Evolutionary conservation across 2,888 invertebrate genomes (phyloP).

Genomic region (Gymnoscelis rufifasciata): DNA sequence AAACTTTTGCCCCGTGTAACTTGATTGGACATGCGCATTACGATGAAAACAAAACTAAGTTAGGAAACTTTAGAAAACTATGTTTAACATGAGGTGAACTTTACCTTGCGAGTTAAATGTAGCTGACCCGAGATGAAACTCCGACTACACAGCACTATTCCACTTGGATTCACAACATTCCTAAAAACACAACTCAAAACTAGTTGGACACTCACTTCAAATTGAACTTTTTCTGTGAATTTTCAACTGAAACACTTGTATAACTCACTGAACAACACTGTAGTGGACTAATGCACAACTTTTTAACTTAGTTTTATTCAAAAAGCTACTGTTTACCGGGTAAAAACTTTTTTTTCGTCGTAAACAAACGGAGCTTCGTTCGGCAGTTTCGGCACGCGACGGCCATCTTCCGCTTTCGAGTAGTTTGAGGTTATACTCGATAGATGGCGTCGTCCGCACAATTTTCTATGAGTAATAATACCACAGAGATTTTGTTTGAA

Average conservation of each 20-base stretch:
- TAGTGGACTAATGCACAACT: constrained; percentile 36
- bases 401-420: constrained; percentile 75
- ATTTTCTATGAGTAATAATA: too few relatives aligned
- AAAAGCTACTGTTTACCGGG: constrained; percentile 41
- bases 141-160: constrained; percentile 56
- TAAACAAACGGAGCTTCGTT: constrained; percentile 72
- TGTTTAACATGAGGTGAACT: constrained; percentile 35
- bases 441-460: constrained; percentile 50
- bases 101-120: constrained; percentile 53
- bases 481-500: too few relatives aligned
- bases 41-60: constrained; percentile 68
- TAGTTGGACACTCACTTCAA: constrained; percentile 49
- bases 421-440: constrained; percentile 55
- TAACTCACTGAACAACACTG: constrained; percentile 42
- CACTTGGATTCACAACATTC: constrained; percentile 75
- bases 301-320: constrained; percentile 44
- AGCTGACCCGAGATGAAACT: constrained; percentile 49
- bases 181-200: constrained; percentile 42
- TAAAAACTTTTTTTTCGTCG: constrained; percentile 66
- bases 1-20: constrained; percentile 28
- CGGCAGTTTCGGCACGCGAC: constrained; percentile 57
- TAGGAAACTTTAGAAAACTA: constrained; percentile 51
- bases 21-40: constrained; percentile 69
- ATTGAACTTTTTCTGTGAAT: constrained; percentile 36
- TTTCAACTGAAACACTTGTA: constrained; percentile 53